phyloP scores from a whole-genome alignment of 1,140 invertebrate species.

The Conopomorpha cramerella region DNA sequence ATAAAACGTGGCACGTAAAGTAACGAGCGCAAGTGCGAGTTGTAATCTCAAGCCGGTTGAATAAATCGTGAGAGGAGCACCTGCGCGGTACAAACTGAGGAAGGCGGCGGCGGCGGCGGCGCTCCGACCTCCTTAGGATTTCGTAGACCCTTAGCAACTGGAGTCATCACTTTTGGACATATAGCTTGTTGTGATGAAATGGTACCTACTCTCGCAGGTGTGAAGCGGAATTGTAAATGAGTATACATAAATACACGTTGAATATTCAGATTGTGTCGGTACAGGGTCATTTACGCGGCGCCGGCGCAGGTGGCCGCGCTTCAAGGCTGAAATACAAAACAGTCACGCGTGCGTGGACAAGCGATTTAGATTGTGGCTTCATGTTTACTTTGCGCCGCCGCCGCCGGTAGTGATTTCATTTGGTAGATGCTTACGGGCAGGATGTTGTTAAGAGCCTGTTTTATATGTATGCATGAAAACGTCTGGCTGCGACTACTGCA shows the following conservation, averaged over 20 bases:
- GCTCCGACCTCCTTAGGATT: no score
- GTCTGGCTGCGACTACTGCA: no score
- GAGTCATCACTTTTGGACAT: no score
- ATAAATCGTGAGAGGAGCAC: slow-evolving; percentile 55
- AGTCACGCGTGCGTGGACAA: slow-evolving; percentile 52
- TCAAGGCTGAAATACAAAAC: slow-evolving; percentile 61
- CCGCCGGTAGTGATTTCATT: no score
- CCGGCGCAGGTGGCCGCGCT: slow-evolving; percentile 54
- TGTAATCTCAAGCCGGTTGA: slow-evolving; percentile 32
- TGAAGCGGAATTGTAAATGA: slow-evolving; percentile 45
- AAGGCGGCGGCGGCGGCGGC: no score
- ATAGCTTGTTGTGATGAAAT: no score
- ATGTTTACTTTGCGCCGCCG: slow-evolving; percentile 22
- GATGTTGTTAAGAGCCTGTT: no score
- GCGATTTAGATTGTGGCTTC: slow-evolving; percentile 36
- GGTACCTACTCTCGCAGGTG: slow-evolving; percentile 41
- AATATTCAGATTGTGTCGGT: slow-evolving; percentile 59
- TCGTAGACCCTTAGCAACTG: no score
- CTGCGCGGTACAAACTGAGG: no score
- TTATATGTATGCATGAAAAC: no score
- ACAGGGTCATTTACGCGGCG: slow-evolving; percentile 55
- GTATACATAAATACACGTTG: slow-evolving; percentile 45
- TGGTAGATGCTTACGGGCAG: no score
- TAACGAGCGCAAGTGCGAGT: slow-evolving; percentile 41
- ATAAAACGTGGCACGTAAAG: no score